phyloP scores from a whole-genome alignment of 2,888 invertebrate species.

The Scaptomyza cyrtandrae region DNA sequence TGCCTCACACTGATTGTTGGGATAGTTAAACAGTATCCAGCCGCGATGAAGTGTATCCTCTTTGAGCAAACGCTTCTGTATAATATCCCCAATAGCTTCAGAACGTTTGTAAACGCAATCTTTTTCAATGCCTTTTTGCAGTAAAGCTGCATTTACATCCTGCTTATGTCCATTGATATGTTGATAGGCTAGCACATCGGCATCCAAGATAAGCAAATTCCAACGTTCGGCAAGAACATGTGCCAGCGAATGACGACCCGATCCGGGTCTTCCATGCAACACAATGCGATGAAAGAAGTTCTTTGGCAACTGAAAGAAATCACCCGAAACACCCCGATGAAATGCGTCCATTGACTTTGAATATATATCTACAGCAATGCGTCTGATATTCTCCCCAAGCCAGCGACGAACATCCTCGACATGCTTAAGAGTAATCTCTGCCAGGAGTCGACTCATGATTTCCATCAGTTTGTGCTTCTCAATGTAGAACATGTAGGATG shows the following conservation, averaged over 20 bases:
- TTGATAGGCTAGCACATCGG: conserved; percentile 72
- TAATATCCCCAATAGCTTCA: conserved; percentile 65
- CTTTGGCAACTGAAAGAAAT: conserved; percentile 65
- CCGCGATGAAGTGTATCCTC: conserved; percentile 86
- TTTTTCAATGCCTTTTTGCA: conserved; percentile 66
- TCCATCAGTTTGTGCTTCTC: conserved; percentile 82
- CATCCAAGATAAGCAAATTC: conserved; percentile 85
- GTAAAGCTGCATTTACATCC: conserved; percentile 50
- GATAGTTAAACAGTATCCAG: conserved; percentile 87
- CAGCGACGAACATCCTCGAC: conserved; percentile 67
- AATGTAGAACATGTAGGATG: conserved; percentile 79
- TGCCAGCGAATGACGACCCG: conserved; percentile 86
- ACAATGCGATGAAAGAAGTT: conserved; percentile 85
- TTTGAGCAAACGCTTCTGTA: conserved; percentile 76
- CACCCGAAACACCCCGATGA: conserved; percentile 44
- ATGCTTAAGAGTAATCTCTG: conserved; percentile 60
- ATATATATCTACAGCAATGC: conserved; percentile 74
- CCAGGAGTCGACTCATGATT: conserved; percentile 73
- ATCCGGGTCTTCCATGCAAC: conserved; percentile 86
- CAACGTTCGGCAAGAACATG: conserved; percentile 85
- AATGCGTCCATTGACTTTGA: conserved; percentile 62
- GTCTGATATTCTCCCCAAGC: conserved; percentile 73
- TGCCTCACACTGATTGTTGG: conserved; percentile 86
- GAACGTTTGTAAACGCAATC: conserved; percentile 65
- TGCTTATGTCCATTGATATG: conserved; percentile 56